phyloP scores from a whole-genome alignment of 2,797 vertebrate genomes.

The Threskiornis aethiopicus region DNA sequence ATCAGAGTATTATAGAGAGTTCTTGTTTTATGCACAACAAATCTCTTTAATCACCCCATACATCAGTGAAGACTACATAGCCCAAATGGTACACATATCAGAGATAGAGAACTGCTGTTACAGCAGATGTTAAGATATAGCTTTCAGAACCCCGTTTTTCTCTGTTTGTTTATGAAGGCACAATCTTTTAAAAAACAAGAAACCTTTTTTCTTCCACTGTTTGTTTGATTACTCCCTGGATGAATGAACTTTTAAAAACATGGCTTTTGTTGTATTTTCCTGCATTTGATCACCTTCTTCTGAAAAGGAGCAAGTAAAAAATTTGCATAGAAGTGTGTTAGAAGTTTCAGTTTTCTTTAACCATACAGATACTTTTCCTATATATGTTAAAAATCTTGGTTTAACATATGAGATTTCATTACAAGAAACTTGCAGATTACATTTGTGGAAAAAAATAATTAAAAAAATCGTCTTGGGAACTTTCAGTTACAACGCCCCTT shows the following conservation, averaged over 20 bases:
- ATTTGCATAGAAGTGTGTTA: not conserved
- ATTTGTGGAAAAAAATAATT: not conserved
- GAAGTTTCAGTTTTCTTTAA: not conserved
- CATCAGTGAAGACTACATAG: not conserved
- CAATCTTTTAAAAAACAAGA: not conserved
- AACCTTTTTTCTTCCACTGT: accelerated
- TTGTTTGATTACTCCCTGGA: not conserved
- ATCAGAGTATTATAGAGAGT: not conserved
- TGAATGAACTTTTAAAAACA: not conserved
- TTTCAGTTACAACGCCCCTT: not conserved
- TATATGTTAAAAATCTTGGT: not conserved
- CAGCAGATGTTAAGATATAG: not conserved
- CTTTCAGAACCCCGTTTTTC: not conserved
- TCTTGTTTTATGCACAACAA: not conserved
- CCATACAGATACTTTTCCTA: not conserved
- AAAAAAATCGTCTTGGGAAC: not conserved
- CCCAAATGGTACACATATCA: not conserved
- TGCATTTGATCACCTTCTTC: not conserved
- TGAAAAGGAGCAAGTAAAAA: not conserved
- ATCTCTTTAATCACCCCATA: not conserved
- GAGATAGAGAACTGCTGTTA: not conserved
- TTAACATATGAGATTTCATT: not conserved
- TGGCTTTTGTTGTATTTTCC: not conserved
- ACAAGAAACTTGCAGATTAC: not conserved
- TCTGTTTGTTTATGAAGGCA: not conserved